A percentile compares a stretch with the other conserved stretches of the same genome.
Evolutionary conservation across 1,140 invertebrate genomes (phyloP).

Genomic region (Globodera ellingtonae): DNA sequence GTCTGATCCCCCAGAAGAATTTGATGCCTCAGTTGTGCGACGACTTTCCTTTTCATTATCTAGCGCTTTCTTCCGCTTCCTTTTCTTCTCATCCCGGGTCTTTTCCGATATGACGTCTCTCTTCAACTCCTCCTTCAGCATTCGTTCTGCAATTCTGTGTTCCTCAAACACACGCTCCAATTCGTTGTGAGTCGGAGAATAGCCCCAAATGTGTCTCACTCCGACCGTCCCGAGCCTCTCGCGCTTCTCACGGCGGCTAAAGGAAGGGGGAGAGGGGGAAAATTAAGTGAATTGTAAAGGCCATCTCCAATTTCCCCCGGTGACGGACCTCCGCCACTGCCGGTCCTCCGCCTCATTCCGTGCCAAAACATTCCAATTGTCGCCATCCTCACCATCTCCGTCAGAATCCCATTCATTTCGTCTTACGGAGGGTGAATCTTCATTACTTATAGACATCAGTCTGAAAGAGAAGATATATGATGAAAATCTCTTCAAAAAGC

Average conservation of each 20-base stretch:
- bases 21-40: no score
- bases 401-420: background rate
- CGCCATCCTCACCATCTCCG: constrained; percentile 6
- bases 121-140: constrained; percentile 32
- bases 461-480: background rate
- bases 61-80: constrained; percentile 6
- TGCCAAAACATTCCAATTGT: constrained; percentile 27
- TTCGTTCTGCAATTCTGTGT: constrained; percentile 39
- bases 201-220: constrained; percentile 49
- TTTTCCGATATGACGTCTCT: constrained; percentile 23
- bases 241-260: constrained; percentile 51
- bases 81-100: constrained; percentile 31
- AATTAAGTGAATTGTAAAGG: background rate
- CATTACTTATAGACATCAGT: no score
- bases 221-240: constrained; percentile 45
- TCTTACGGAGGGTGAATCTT: background rate
- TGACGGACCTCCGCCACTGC: constrained; percentile 45
- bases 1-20: background rate
- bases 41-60: constrained; percentile 40
- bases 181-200: constrained; percentile 55
- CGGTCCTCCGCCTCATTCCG: constrained; percentile 36
- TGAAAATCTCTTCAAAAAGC: background rate
- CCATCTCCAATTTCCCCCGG: no score
- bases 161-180: constrained; percentile 53
- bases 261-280: background rate